Base-by-base conservation (phyloP, 2,888 invertebrate species). In the Eubasilissa splendida region DNA sequence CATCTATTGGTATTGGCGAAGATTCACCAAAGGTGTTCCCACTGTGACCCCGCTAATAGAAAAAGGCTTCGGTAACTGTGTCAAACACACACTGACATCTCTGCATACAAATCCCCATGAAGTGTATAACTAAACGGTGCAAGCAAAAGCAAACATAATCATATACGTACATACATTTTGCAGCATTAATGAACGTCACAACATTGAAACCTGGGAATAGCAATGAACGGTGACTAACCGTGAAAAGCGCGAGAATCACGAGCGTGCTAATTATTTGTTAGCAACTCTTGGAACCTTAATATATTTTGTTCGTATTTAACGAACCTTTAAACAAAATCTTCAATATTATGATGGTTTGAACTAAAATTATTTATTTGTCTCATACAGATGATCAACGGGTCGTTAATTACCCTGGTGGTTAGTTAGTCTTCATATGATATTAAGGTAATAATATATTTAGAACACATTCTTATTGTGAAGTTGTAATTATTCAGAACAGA, bases 41-140 rank as follows among this genome's bases (percentile, higher is more conserved):
- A 12, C 63, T 33, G 7, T 63, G 63, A 63, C 63, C 63, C 63
- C 63, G 33, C 63, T 63, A 33, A 31, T 5, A 31, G 22, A 22
- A 31, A 63, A 63, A 63, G 63, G 63, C 63, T 63, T 33, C 63
- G 63, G 63, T 33, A 63, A 63, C 63, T 63, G 63, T 63, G 63
- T 63, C 63, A 63, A 63, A 63, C 10, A 33, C 33, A 10, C 3
- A 42, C 42, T 42, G 31, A 10, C 33, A 63, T 31, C 63, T 63
- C 33, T 33, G 33, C 12, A 33, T 33, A 31, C 12, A 11, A 33
- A 33, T 10, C 11, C 63, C 63, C 63, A 33, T 33, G 11, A 14
- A 22, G 60, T 33, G 11, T 10, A 12, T 33, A 12, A 14, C 11
- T 63, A 63, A 63, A 63, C 63, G 63, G 31, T 63, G 63, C 31